Conservation (phyloP, 2,113 vertebrate genomes). For the Bujurquina vittata region DNA sequence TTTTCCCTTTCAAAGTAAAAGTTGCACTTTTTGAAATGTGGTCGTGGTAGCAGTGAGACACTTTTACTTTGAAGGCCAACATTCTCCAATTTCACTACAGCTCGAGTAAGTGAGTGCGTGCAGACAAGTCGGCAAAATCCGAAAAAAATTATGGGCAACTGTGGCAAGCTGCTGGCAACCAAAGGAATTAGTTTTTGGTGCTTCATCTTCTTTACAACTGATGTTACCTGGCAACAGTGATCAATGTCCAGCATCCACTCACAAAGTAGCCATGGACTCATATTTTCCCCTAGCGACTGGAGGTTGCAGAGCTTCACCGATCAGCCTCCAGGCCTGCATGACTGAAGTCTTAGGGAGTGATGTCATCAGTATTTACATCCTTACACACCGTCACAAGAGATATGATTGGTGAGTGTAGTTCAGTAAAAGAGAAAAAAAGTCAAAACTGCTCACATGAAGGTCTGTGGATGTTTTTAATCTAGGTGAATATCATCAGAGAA, state of each 20-base stretch:
- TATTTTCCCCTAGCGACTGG: neutral
- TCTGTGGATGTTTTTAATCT: fast-evolving
- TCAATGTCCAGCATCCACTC: neutral
- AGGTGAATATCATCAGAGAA: neutral
- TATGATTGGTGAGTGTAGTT: neutral
- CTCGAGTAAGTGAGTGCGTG: no score
- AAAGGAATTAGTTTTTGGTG: neutral
- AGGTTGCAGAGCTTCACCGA: neutral
- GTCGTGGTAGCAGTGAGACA: neutral
- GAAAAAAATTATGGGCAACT: no score
- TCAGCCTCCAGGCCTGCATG: neutral
- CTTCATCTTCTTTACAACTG: neutral
- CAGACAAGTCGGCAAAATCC: no score
- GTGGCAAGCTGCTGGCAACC: neutral
- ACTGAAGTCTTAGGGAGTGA: neutral
- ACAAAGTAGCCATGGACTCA: neutral
- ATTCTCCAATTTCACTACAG: no score
- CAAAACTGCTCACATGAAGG: neutral
- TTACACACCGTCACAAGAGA: neutral
- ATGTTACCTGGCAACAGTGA: neutral
- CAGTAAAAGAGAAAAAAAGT: neutral
- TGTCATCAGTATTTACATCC: neutral
- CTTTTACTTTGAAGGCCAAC: neutral
- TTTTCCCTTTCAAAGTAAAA: neutral
- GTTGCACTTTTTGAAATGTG: no score